phyloP scores from a whole-genome alignment of 2,113 vertebrate species.

The Halcyon malimbica region DNA sequence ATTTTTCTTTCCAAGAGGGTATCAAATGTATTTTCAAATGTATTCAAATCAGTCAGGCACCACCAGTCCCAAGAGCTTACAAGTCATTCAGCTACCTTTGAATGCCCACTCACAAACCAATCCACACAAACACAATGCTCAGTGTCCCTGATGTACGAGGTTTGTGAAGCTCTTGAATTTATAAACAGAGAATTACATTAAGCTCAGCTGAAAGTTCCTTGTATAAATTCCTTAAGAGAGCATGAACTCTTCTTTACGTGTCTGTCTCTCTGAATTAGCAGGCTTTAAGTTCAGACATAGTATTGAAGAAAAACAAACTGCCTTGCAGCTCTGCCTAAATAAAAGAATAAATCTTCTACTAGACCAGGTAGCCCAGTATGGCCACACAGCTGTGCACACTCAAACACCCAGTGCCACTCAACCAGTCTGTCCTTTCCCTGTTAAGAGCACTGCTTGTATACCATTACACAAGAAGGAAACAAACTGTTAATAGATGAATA shows the following conservation, averaged over 20 bases:
- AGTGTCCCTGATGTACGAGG: background rate
- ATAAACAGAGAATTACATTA: slow-evolving; percentile 17
- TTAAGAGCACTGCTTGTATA: background rate
- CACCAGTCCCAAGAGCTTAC: background rate
- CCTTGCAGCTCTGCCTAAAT: background rate
- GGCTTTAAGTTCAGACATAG: background rate
- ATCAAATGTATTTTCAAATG: slow-evolving; percentile 9
- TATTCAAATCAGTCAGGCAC: background rate
- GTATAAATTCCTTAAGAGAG: background rate
- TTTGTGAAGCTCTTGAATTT: background rate
- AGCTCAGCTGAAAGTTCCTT: background rate
- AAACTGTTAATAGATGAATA: background rate
- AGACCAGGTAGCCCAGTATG: background rate
- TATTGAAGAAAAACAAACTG: background rate
- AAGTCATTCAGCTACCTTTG: background rate
- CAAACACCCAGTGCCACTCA: background rate
- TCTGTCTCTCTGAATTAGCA: background rate
- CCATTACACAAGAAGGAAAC: background rate
- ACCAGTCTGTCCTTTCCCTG: background rate
- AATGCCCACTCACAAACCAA: background rate
- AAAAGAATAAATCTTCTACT: background rate
- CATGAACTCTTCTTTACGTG: background rate
- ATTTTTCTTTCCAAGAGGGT: slow-evolving; percentile 4
- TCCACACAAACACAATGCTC: background rate
- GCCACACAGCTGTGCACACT: background rate